phyloP scores from a whole-genome alignment of 2,113 vertebrate genomes.

The Rhombomys opimus region DNA sequence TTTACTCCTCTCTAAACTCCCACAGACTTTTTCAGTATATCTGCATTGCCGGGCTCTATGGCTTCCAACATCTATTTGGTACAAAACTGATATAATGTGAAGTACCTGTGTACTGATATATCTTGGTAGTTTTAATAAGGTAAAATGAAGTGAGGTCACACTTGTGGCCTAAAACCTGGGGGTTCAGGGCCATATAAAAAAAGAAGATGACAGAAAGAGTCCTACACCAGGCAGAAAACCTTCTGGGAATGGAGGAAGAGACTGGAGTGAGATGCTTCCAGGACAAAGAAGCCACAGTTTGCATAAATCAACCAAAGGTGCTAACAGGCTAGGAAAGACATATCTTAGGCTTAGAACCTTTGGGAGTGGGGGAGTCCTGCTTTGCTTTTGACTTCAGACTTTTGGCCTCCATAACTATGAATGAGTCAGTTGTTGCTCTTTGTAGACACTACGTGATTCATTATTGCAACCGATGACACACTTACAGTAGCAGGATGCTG shows the following conservation, averaged over 20 bases:
- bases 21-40: neutral
- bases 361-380: neutral
- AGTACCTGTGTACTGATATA: neutral
- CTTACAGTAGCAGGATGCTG: neutral
- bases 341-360: neutral
- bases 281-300: neutral
- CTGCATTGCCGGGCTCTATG: too few relatives aligned
- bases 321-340: neutral
- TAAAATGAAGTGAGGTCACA: neutral
- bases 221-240: neutral
- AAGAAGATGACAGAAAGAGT: neutral
- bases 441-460: neutral
- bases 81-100: neutral
- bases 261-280: neutral
- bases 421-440: conserved; percentile 10
- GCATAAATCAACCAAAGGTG: neutral
- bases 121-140: neutral
- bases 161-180: neutral
- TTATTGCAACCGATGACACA: neutral
- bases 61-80: neutral
- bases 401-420: neutral
- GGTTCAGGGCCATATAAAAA: neutral
- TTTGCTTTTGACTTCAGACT: neutral
- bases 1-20: neutral
- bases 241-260: neutral